Evolutionary conservation across 2,888 invertebrate genomes (phyloP), one percentile per base, ranked within the genome.

Genomic region (Trachelus stipa): DNA sequence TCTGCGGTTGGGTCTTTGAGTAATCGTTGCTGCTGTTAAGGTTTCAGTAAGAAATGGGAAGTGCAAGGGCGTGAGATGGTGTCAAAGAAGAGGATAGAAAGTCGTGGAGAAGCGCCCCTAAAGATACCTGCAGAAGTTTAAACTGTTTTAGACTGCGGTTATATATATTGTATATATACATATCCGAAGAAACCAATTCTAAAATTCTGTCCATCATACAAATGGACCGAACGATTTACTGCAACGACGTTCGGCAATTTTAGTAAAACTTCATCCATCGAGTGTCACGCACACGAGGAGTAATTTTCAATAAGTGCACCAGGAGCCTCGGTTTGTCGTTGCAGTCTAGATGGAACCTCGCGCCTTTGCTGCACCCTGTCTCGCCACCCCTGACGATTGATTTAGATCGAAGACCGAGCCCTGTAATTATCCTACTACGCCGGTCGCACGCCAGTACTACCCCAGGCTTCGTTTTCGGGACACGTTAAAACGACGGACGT

Each of bases 371-470:
- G 56, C 56, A 56, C 56, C 56, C 56, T 56, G 56, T 56, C 69
- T 79, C 75, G 69, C 78, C 80, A 82, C 82, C 76, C 77, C 82
- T 81, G 81, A 75, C 82, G 87, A 88, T 88, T 88, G 88, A 88
- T 88, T 88, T 88, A 87, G 88, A 88, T 87, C 87, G 85, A 86
- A 84, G 56, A 9, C 82, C 81, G 83, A 31, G 86, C 87, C 86
- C 88, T 90, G 85, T 90, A 86, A 90, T 89, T 88, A 87, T 80
- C 81, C 77, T 81, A 80, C 81, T 81, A 84, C 77, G 86, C 85
- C 87, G 87, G 80, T 87, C 23, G 84, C 89, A 90, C 90, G 90
- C 89, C 83, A 89, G 83, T 83, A 68, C 77, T 77, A 83, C 80
- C 74, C 82, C 77, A 82, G 80, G 83, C 84, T 83, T 83, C 77